Base-by-base conservation (phyloP, 2,113 vertebrate genomes). In the Muntiacus muntjak region DNA sequence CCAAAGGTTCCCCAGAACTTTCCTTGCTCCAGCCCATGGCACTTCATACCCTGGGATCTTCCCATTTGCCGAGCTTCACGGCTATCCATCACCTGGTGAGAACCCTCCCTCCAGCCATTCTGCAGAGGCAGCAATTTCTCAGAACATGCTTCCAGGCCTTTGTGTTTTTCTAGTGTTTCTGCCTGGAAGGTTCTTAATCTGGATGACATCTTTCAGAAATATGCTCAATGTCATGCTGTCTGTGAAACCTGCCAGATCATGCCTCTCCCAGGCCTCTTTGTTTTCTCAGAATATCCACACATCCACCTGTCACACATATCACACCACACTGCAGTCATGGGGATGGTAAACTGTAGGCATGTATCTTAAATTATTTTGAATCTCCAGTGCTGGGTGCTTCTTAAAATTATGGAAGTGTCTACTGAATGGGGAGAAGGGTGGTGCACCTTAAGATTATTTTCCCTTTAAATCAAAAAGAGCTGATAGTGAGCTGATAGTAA, bases 261-360 rank as follows among this genome's bases (percentile, higher is more conserved):
- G 60, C n/a, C 16, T 54, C 19, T 33, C n/a, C 12, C 12, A 67
- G 40, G 7, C 58, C 78, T 64, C n/a, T 67, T 33, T 67, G n/a
- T 19, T 6, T 54, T 36, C 36, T 54, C 3, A 9, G 50, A 28
- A 83, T 13, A 67, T 14, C n/a, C n/a, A 1, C 1, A 12, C 15
- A 2, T 5, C 50, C 58, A 26, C 36, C 16, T 30, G 0, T 30
- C 13, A 33, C n/a, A 30, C 1, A 6, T 54, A 43, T 67, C 47
- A 23, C 2, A 55, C n/a, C 2, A 0, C 14, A 6, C 43, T 81
- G 33, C 30, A 23, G 12, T 33, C n/a, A 10, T 30, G 36, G 16
- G 57, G 21, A 15, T 62, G 16, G 43, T 16, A 79, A 79, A n/a
- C 58, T 54, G 25, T 67, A 43, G 11, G 36, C 47, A 25, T 15